Evolutionary conservation across 2,888 invertebrate species (phyloP).

Genomic region (Lymantria dispar): DNA sequence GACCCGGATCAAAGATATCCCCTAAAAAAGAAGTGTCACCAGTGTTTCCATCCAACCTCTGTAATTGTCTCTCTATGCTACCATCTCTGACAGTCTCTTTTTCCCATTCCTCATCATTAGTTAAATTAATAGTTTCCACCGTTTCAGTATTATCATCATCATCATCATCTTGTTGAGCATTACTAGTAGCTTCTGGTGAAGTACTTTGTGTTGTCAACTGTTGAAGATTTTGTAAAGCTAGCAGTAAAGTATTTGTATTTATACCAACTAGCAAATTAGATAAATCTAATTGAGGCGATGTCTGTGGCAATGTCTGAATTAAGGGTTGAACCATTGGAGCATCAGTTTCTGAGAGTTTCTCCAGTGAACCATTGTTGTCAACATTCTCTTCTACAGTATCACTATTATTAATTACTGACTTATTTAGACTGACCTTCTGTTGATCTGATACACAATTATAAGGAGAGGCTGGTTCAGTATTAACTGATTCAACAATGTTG

Average conservation of each 20-base stretch:
- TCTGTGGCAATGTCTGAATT: slow-evolving; percentile 13
- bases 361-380: slow-evolving; percentile 9
- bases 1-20: slow-evolving; percentile 76
- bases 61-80: slow-evolving; percentile 65
- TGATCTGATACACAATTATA: slow-evolving; percentile 7
- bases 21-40: slow-evolving; percentile 73
- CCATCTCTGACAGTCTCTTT: slow-evolving; percentile 65
- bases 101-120: slow-evolving; percentile 75
- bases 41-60: slow-evolving; percentile 61
- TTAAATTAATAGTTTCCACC: slow-evolving; percentile 68
- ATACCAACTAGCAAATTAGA: slow-evolving; percentile 63
- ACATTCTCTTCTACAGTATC: slow-evolving; percentile 8
- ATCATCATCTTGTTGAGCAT: slow-evolving; percentile 21
- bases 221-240: slow-evolving; percentile 73
- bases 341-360: slow-evolving; percentile 10
- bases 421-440: slow-evolving; percentile 12
- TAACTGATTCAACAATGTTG: slow-evolving; percentile 64
- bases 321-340: slow-evolving; percentile 27
- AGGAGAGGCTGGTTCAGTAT: slow-evolving; percentile 41
- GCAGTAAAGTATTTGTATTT: slow-evolving; percentile 64
- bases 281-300: slow-evolving; percentile 48
- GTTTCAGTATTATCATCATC: slow-evolving; percentile 17
- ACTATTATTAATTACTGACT: slow-evolving; percentile 4
- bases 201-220: slow-evolving; percentile 51
- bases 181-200: slow-evolving; percentile 20